Percentiles rank a stretch among this genome's conserved stretches.
Evolutionary conservation across 2,797 vertebrate genomes (phyloP).

Genomic region (Menidia menidia): DNA sequence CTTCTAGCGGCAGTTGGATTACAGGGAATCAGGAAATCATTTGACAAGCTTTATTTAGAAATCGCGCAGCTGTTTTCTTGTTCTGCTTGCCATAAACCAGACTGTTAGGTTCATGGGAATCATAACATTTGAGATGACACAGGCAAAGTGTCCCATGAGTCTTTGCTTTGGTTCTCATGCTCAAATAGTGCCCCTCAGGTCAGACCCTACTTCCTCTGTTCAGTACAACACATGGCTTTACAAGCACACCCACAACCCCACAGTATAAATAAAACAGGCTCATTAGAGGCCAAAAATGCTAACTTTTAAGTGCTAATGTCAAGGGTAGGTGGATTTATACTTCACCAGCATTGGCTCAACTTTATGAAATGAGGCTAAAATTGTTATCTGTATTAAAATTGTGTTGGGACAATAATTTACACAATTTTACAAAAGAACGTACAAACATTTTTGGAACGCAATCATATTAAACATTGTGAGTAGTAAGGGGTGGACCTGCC

Average conservation of each 20-base stretch:
- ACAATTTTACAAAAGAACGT: neutral
- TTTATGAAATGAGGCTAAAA: neutral
- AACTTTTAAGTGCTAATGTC: neutral
- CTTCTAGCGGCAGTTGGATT: neutral
- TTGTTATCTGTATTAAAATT: neutral
- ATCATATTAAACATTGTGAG: neutral
- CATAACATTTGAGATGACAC: constrained; percentile 71
- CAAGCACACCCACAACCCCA: constrained; percentile 59
- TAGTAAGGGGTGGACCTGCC: constrained; percentile 28
- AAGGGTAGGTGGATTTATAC: constrained; percentile 2
- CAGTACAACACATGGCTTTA: constrained; percentile 55
- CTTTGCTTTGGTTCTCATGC: constrained; percentile 78
- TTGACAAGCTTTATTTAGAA: constrained; percentile 51
- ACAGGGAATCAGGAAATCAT: constrained; percentile 18
- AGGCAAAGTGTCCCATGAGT: constrained; percentile 68
- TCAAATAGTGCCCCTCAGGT: constrained; percentile 69
- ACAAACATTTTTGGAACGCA: neutral
- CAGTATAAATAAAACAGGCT: constrained; percentile 48
- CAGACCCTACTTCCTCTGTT: constrained; percentile 74
- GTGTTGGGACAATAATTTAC: neutral
- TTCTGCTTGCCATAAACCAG: constrained; percentile 43
- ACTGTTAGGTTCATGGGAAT: constrained; percentile 76
- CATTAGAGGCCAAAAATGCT: constrained; percentile 18
- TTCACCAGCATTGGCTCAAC: neutral
- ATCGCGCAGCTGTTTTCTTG: constrained; percentile 51